A percentile compares a stretch with the other conserved stretches of the same genome.
Conservation (phyloP, 2,113 vertebrate species). For the Neodon shergylaensis region DNA sequence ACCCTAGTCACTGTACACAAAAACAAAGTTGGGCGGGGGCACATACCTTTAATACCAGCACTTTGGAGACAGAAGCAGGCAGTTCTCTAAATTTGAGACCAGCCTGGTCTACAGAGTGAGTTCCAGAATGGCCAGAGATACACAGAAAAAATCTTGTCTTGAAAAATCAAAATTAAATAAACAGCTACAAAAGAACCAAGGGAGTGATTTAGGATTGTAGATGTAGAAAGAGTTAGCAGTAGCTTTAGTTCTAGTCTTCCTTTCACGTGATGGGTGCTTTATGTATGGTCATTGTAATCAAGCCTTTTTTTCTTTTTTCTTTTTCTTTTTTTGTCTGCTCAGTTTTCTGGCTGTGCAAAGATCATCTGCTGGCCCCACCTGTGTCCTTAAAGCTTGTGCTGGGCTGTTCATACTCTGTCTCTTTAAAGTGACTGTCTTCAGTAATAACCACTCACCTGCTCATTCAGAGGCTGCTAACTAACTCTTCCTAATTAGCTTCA, state of each 20-base stretch:
- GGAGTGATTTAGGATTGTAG: background rate
- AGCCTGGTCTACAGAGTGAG: background rate
- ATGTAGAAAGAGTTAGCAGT: background rate
- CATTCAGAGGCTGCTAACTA: background rate
- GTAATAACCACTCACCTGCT: background rate
- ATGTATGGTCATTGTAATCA: background rate
- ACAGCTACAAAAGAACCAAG: background rate
- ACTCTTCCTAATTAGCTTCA: background rate
- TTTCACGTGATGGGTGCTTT: conserved; percentile 12
- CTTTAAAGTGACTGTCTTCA: background rate
- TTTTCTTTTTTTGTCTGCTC: background rate
- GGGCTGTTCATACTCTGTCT: conserved; percentile 20
- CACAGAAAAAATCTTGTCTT: background rate
- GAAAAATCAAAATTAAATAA: background rate
- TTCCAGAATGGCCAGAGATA: background rate
- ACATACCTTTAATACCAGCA: background rate
- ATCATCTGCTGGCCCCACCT: background rate
- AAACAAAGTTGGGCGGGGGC: background rate
- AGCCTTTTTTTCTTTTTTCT: background rate
- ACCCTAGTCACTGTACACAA: background rate
- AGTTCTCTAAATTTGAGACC: background rate
- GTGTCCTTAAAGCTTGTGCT: background rate
- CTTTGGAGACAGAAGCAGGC: background rate
- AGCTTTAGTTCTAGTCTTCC: conserved; percentile 10
- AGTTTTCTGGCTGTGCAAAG: background rate